Conservation (phyloP, 2,888 invertebrate species). For the Euphydryas editha region DNA sequence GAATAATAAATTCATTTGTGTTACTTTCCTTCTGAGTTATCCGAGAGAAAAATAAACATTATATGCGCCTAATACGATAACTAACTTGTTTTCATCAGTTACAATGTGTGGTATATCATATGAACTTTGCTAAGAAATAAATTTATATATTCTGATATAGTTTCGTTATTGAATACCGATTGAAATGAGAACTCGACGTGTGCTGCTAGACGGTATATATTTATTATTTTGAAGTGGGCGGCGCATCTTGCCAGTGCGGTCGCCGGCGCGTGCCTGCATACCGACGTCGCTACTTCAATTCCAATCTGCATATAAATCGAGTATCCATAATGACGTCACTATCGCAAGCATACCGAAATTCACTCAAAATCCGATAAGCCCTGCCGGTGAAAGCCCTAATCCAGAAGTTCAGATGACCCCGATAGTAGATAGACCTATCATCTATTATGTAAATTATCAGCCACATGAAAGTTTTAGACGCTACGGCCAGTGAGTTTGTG, state of each 20-base stretch:
- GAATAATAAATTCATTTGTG: slow-evolving; percentile 21
- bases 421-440: slow-evolving; percentile 79
- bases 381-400: slow-evolving; percentile 78
- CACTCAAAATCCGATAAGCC: slow-evolving; percentile 81
- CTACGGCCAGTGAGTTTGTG: slow-evolving; percentile 73
- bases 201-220: slow-evolving; percentile 26
- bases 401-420: slow-evolving; percentile 80
- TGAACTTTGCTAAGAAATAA: slow-evolving; percentile 3
- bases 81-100: slow-evolving; percentile 9
- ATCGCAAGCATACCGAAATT: slow-evolving; percentile 79
- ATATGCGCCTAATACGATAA: background rate
- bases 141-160: slow-evolving; percentile 2
- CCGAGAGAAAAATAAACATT: background rate
- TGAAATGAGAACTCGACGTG: slow-evolving; percentile 18
- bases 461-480: slow-evolving; percentile 76
- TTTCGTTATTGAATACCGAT: slow-evolving; percentile 25
- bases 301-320: slow-evolving; percentile 84
- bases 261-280: slow-evolving; percentile 59
- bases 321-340: slow-evolving; percentile 81
- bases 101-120: background rate
- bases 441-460: slow-evolving; percentile 83
- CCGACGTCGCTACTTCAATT: slow-evolving; percentile 63
- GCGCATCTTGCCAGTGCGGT: slow-evolving; percentile 46
- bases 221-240: slow-evolving; percentile 39
- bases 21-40: background rate